Conservation (phyloP, 2,888 invertebrate species). For the Polyploca ridens region DNA sequence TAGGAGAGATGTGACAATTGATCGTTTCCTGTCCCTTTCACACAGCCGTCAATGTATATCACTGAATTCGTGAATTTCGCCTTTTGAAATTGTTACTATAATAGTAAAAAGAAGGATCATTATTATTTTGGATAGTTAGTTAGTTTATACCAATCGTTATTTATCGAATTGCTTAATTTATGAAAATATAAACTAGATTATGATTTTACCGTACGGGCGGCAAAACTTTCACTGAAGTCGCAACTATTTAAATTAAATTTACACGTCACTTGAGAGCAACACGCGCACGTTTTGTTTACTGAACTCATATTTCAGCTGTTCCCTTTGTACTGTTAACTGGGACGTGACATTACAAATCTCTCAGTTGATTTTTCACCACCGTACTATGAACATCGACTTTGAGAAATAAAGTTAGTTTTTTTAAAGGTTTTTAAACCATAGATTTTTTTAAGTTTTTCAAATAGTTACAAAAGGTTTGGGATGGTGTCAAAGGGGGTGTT, state of each 20-base stretch:
- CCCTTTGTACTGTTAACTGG: constrained; percentile 70
- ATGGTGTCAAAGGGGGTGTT: constrained; percentile 61
- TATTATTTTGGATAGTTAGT: too few species aligned
- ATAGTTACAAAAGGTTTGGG: constrained; percentile 21
- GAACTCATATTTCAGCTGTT: constrained; percentile 68
- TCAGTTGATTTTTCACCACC: constrained; percentile 62
- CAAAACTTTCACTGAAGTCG: constrained; percentile 52
- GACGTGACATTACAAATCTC: constrained; percentile 51
- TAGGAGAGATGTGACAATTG: constrained; percentile 32
- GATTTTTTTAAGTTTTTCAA: not conserved
- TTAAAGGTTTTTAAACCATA: constrained; percentile 25
- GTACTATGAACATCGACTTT: constrained; percentile 50
- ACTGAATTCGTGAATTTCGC: not conserved
- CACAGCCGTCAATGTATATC: not conserved
- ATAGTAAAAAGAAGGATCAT: too few species aligned
- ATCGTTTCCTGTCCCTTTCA: constrained; percentile 25
- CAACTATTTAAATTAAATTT: constrained; percentile 71
- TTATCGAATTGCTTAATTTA: not conserved
- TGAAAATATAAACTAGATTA: not conserved
- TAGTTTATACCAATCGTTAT: not conserved
- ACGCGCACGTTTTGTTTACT: constrained; percentile 67
- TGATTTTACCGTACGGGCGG: not conserved
- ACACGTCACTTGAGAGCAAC: constrained; percentile 61
- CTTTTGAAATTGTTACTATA: not conserved
- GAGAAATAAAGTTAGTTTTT: constrained; percentile 21